These are phyloP conservation scores for Numenius arquata DNA, from an alignment of 2,113 vertebrate species.

Conservation along the genomic window DNA sequence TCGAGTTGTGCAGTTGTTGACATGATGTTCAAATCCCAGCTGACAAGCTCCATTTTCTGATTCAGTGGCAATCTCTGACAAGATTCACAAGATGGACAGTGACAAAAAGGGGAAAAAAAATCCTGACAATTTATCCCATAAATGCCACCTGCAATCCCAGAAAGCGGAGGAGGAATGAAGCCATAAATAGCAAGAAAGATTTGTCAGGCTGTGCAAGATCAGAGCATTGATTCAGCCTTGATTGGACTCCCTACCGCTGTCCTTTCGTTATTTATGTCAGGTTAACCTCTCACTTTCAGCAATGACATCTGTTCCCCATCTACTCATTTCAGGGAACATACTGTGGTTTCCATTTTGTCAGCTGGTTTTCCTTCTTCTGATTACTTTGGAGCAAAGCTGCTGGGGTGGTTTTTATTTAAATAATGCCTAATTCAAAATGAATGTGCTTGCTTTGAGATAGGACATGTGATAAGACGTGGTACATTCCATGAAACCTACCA, in stretches of 20 bases:
- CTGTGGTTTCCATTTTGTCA: constrained; percentile 3
- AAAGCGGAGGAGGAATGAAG: background rate
- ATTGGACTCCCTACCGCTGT: constrained; percentile 29
- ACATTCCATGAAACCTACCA: background rate
- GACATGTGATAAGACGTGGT: background rate
- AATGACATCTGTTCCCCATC: constrained; percentile 31
- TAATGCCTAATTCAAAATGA: constrained; percentile 1
- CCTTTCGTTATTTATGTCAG: constrained; percentile 20
- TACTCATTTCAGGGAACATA: background rate
- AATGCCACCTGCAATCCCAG: constrained; percentile 28
- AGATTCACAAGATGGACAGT: background rate
- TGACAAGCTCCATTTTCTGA: background rate
- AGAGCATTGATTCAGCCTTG: constrained; percentile 52
- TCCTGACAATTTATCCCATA: background rate
- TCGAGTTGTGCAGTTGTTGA: background rate
- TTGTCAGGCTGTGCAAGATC: constrained; percentile 39
- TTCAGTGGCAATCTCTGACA: background rate
- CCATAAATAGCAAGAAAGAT: constrained; percentile 32
- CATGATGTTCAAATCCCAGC: background rate
- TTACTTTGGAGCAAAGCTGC: constrained; percentile 24
- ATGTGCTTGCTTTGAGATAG: constrained; percentile 1
- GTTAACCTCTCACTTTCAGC: constrained; percentile 44
- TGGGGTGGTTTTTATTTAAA: background rate
- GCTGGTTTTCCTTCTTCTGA: constrained; percentile 26
- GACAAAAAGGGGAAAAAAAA: background rate